A percentile compares a stretch with the other conserved stretches of the same genome.
These are phyloP conservation scores for Dicyrtomina minuta DNA, from an alignment of 2,888 invertebrate species.

Conservation along the genomic window DNA sequence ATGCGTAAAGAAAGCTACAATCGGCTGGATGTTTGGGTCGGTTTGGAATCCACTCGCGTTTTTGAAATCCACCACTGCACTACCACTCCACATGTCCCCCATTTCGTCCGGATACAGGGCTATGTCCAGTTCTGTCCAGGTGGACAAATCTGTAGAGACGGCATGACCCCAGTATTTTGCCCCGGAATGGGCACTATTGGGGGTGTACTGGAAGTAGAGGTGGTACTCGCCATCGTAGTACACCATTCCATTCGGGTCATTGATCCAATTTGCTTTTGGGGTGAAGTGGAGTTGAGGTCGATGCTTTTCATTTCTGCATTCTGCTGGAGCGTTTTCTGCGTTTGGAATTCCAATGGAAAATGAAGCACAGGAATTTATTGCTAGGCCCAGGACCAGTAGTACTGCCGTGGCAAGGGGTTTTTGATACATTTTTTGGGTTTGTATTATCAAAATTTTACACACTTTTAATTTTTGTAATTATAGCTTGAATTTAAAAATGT, in stretches of 20 bases:
- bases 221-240: constrained; percentile 58
- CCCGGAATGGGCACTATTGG: constrained; percentile 56
- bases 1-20: constrained; percentile 48
- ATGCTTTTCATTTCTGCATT: constrained; percentile 28
- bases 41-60: constrained; percentile 45
- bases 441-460: too few relatives aligned
- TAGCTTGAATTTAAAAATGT: too few relatives aligned
- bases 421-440: too few relatives aligned
- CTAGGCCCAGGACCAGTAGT: too few relatives aligned
- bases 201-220: constrained; percentile 61
- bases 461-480: too few relatives aligned
- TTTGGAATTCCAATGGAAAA: too few relatives aligned
- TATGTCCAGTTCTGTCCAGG: constrained; percentile 60
- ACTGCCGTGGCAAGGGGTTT: too few relatives aligned
- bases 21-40: constrained; percentile 21
- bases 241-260: constrained; percentile 63
- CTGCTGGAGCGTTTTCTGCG: too few relatives aligned
- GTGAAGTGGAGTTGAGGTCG: constrained; percentile 47
- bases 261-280: constrained; percentile 58
- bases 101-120: constrained; percentile 61
- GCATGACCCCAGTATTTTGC: constrained; percentile 62
- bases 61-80: constrained; percentile 42
- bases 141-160: constrained; percentile 58
- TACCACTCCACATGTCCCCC: constrained; percentile 46
- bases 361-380: too few relatives aligned